phyloP scores from a whole-genome alignment of 2,113 vertebrate genomes.

The Bostrychus sinensis region DNA sequence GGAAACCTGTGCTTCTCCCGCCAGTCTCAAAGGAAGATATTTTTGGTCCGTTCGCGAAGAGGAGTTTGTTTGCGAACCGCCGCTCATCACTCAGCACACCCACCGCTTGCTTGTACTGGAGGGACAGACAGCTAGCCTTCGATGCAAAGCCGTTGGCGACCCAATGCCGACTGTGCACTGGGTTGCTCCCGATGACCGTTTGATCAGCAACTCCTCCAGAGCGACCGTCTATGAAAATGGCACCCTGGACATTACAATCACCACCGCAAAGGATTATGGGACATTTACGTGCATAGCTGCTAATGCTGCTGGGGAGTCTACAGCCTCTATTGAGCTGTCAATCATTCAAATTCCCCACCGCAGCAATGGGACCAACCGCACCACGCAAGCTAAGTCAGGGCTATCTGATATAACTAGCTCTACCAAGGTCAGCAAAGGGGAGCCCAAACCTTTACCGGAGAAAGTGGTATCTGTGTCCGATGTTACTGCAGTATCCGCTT shows the following conservation, averaged over 20 bases:
- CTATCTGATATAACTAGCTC: constrained; percentile 96
- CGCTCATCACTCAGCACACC: constrained; percentile 95
- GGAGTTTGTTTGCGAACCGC: constrained; percentile 95
- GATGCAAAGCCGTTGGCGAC: constrained; percentile 96
- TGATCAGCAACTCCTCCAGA: constrained; percentile 92
- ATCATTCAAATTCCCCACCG: constrained; percentile 95
- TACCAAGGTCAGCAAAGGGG: constrained; percentile 88
- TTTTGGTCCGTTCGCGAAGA: constrained; percentile 96
- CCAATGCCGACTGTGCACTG: constrained; percentile 94
- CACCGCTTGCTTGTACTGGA: constrained; percentile 95
- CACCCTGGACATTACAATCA: constrained; percentile 92
- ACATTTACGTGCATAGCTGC: constrained; percentile 96
- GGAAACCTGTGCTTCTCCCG: constrained; percentile 96
- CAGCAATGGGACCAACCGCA: constrained; percentile 88
- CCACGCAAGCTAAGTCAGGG: constrained; percentile 88
- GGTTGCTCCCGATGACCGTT: constrained; percentile 91
- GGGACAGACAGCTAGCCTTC: constrained; percentile 92
- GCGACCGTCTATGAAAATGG: constrained; percentile 92
- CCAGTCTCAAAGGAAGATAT: constrained; percentile 90
- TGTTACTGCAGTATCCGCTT: constrained; percentile 90
- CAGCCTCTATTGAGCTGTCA: constrained; percentile 90
- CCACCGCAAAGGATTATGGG: constrained; percentile 94
- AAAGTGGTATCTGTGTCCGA: constrained; percentile 90
- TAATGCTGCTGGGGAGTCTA: constrained; percentile 95
- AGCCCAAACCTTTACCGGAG: constrained; percentile 86